Evolutionary conservation across 2,888 invertebrate species (phyloP), one percentile per base, ranked within the genome.

Genomic region (Archips xylosteana): DNA sequence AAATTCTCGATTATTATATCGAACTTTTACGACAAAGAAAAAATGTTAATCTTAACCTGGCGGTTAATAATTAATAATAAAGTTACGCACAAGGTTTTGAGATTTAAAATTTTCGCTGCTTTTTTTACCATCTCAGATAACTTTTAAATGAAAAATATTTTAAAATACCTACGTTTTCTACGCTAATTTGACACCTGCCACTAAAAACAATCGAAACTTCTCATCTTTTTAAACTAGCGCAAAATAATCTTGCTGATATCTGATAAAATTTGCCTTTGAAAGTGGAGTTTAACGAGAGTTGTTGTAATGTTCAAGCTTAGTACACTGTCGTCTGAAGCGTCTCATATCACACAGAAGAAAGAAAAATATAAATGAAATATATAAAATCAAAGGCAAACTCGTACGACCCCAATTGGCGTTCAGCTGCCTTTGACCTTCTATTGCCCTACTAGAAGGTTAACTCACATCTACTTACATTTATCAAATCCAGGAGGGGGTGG

Each of bases 401-500:
- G 8, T n/a, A 5, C n/a, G 15, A n/a, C n/a, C n/a, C 49, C n/a
- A 2, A 1, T 51, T 51, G 12, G 23, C 23, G 6, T 15, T 23
- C 54, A 6, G 9, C 54, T 54, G 23, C 54, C 23, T 23, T 9
- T 23, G 15, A 23, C 54, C 54, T 45, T 45, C 51, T 51, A 51
- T 15, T 6, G 13, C 15, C 15, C 6, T n/a, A 23, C 15, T 57
- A 10, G 57, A 57, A 57, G 23, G 57, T 10, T 57, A 57, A 12
- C 32, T 3, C 57, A 51, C 12, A 32, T 2, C 36, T 49, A 39
- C 51, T 49, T 51, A 66, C 42, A 59, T 51, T 23, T 13, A 71
- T 23, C 61, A 42, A 71, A 51, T 61, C 34, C 42, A 32, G n/a
- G 36, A 64, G 47, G 51, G 49, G 60, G 49, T 39, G 54, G 12